A percentile compares a stretch with the other conserved stretches of the same genome.
Conservation (phyloP, 2,888 invertebrate genomes). For the Thymelicus acteon region DNA sequence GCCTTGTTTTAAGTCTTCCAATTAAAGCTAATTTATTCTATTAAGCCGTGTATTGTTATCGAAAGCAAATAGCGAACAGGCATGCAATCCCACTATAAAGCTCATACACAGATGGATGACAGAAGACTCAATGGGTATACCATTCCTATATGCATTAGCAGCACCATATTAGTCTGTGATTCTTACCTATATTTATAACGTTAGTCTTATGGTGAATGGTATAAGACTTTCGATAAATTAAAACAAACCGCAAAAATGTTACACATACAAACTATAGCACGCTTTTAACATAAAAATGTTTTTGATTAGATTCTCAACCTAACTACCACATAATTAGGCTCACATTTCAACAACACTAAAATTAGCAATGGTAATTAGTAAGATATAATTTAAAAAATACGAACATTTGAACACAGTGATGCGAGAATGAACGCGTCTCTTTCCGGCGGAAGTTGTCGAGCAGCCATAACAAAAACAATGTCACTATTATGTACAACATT, state of each 20-base stretch:
- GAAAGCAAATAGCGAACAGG: conserved; percentile 29
- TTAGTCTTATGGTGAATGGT: too few species aligned
- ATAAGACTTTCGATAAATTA: too few species aligned
- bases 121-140: not conserved
- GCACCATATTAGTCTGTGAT: too few species aligned
- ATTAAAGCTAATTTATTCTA: too few species aligned
- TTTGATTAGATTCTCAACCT: not conserved
- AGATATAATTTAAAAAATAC: conserved; percentile 54
- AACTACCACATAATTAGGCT: not conserved
- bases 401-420: conserved; percentile 74
- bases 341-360: conserved; percentile 8
- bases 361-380: conserved; percentile 9
- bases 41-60: conserved; percentile 13
- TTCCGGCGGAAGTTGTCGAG: conserved; percentile 74
- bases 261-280: too few species aligned
- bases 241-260: too few species aligned
- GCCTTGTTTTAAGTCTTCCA: too few species aligned
- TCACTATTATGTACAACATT: conserved; percentile 75
- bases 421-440: conserved; percentile 59
- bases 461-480: conserved; percentile 78
- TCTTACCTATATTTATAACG: too few species aligned
- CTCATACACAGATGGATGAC: too few species aligned
- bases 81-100: conserved; percentile 5
- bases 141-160: not conserved
- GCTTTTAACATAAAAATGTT: too few species aligned